Evolutionary conservation across 2,888 invertebrate genomes (phyloP).

Genomic region (Leptopilina myrica): DNA sequence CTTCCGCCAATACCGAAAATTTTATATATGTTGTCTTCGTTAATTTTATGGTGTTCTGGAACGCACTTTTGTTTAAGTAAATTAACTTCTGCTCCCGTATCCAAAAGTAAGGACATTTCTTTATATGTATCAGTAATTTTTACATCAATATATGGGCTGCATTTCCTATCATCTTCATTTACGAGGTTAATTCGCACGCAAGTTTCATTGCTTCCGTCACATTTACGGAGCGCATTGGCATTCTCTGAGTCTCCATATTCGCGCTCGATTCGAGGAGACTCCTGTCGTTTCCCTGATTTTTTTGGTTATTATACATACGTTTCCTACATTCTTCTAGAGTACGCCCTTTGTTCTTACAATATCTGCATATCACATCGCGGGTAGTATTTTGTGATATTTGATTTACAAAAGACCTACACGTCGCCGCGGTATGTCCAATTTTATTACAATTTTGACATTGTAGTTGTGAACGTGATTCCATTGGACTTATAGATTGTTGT

Average conservation of each 20-base stretch:
- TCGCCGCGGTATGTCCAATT: background rate
- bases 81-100: background rate
- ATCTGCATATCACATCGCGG: background rate
- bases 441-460: background rate
- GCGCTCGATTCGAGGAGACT: conserved; percentile 2
- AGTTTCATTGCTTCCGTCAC: background rate
- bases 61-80: background rate
- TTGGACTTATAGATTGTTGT: background rate
- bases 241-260: background rate
- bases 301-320: background rate
- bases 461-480: background rate
- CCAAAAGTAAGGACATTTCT: background rate
- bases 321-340: background rate
- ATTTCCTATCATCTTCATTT: background rate
- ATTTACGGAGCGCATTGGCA: background rate
- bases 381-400: background rate
- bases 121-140: background rate
- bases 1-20: background rate
- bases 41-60: background rate
- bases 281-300: conserved; percentile 5
- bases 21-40: background rate
- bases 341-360: conserved; percentile 20
- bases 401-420: background rate
- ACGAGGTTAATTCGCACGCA: background rate
- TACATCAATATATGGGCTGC: background rate